Evolutionary conservation across 2,797 vertebrate species (phyloP).

Genomic region (Dendrocincla fuliginosa): DNA sequence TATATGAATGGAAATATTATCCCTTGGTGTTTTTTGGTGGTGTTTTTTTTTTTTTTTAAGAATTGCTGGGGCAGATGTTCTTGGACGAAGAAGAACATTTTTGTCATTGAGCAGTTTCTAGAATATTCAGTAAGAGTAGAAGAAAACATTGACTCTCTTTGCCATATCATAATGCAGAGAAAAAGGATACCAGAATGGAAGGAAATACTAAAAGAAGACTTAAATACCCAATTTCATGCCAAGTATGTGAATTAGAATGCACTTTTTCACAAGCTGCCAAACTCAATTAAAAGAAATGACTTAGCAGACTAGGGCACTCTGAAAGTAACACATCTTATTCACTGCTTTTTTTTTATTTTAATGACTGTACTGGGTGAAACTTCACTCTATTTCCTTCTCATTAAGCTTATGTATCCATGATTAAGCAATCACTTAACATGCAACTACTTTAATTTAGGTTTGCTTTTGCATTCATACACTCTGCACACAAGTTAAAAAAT

Average conservation of each 20-base stretch:
- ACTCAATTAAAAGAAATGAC: not conserved
- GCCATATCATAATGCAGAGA: not conserved
- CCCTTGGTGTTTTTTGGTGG: not conserved
- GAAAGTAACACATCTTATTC: not conserved
- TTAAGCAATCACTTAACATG: not conserved
- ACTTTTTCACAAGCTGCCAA: not conserved
- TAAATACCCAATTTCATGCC: not conserved
- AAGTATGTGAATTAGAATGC: not conserved
- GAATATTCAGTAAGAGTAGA: not conserved
- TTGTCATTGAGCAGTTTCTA: not conserved
- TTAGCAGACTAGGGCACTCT: not conserved
- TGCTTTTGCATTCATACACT: not conserved
- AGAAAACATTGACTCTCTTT: not conserved
- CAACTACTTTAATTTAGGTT: not conserved
- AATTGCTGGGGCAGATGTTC: not conserved
- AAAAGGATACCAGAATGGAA: not conserved
- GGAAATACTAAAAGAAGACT: not conserved
- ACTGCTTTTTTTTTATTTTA: not conserved
- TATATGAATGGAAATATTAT: not conserved
- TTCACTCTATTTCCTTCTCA: not conserved
- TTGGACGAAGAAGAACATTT: no score
- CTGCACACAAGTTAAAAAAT: fast-evolving
- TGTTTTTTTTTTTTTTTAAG: not conserved
- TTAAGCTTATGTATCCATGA: not conserved
- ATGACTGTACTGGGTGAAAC: not conserved